Conservation (phyloP, 2,113 vertebrate species). For the Dascyllus trimaculatus region DNA sequence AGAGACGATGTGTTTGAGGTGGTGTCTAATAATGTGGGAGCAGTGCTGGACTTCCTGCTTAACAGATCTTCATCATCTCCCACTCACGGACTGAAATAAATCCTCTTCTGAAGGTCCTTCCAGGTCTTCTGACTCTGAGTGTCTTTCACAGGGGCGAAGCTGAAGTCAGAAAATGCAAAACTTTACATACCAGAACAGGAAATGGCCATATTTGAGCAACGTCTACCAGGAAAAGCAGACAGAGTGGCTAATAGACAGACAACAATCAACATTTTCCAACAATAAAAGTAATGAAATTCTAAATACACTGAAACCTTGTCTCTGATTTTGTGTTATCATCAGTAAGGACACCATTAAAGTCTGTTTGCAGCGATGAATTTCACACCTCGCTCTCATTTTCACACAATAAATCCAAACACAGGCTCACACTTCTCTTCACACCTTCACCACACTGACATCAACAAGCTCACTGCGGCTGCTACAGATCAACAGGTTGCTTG, state of each 20-base stretch:
- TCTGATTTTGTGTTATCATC: no score
- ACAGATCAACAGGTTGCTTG: background rate
- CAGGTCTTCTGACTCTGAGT: background rate
- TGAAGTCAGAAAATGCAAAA: background rate
- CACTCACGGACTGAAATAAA: constrained; percentile 38
- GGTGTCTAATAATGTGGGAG: constrained; percentile 47
- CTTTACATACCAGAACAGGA: background rate
- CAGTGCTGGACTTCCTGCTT: constrained; percentile 43
- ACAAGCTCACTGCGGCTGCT: background rate
- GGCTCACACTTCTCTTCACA: background rate
- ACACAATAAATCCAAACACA: constrained; percentile 3
- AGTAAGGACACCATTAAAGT: background rate
- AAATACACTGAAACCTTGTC: no score
- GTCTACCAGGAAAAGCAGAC: no score
- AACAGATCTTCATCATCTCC: constrained; percentile 32
- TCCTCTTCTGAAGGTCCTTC: constrained; percentile 31
- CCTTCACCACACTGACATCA: constrained; percentile 7
- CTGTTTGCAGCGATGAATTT: background rate
- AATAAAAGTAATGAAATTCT: no score
- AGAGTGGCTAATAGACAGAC: no score
- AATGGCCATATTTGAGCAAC: no score
- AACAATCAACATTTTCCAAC: no score
- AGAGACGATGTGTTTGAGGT: constrained; percentile 34
- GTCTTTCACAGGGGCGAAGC: background rate
- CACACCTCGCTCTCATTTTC: constrained; percentile 3